Evolutionary conservation across 92 coral and sea anemone species (phyloP), one percentile per base, ranked within the genome.

Genomic region (Virgularia gustaviana): DNA sequence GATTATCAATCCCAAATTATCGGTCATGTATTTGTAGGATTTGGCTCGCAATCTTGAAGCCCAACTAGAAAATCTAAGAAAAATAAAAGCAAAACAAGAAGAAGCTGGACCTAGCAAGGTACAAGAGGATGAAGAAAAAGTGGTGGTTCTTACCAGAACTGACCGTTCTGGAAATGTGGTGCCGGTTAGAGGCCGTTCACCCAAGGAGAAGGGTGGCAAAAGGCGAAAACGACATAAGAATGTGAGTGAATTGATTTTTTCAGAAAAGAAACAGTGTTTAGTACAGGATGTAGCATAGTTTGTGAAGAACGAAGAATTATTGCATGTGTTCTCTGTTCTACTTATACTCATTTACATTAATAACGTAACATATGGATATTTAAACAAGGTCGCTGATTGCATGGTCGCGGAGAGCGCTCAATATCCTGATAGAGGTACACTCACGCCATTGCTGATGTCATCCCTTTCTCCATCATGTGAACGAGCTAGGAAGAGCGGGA

Each of bases 161-260:
- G 98, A 92, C 59, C 87, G 85, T 28, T 78, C 81, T 53, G 98
- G 98, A 3, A 92, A 92, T 41, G 87, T 88, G 12, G 75, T 95
- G 31, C 98, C 96, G n/a, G 85, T 92, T 11, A 84, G 83, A 73
- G 67, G 77, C 47, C 65, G 78, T 20, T 75, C 76, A 20, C 60
- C 54, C 1, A 79, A 49, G 19, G 94, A 89, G 47, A 81, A 85
- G 31, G 71, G 63, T 51, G 85, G 90, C 15, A 85, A 89, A 63
- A 66, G 89, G 56, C 72, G 89, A 33, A 92, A 89, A 31, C 82
- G 86, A 13, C 87, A 85, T 58, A 92, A 92, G 96, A 95, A 25
- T 53, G 75, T 68, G 36, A 68, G 43, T 33, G 10, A 33, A 11
- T 29, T 29, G 0, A 18, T 6, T 16, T 30, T 22, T 31, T 8